Percentiles rank a stretch among this genome's conserved stretches.
These are phyloP conservation scores for Archips crataeganus DNA, from an alignment of 2,888 invertebrate species.

Conservation along the genomic window DNA sequence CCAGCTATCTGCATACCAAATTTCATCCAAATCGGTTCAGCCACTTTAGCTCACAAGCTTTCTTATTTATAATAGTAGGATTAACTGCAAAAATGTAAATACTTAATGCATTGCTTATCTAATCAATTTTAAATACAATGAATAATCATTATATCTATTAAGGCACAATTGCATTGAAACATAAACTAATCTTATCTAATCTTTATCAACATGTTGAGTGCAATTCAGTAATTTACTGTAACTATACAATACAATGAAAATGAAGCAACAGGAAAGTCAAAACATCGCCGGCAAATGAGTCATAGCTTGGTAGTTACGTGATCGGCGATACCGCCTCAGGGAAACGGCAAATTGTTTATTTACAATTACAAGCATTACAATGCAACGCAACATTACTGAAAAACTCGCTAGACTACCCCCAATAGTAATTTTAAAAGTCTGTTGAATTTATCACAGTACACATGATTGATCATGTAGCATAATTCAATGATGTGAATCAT, in stretches of 20 bases:
- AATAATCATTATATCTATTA: not conserved
- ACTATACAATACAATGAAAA: not conserved
- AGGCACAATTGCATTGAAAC: not conserved
- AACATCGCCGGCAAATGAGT: not conserved
- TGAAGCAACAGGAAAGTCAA: not conserved
- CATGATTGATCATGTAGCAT: too few species aligned
- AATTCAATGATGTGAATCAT: too few species aligned
- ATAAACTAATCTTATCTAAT: conserved; percentile 7
- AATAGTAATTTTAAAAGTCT: too few species aligned
- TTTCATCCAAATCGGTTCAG: too few species aligned
- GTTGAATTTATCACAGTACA: too few species aligned
- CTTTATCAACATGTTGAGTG: not conserved
- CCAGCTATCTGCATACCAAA: too few species aligned
- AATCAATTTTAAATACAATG: not conserved
- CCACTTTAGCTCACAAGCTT: too few species aligned
- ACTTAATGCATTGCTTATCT: too few species aligned
- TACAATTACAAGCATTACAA: not conserved
- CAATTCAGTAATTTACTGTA: not conserved
- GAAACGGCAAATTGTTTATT: not conserved
- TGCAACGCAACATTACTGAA: not conserved
- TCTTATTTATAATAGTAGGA: too few species aligned
- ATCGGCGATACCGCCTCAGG: not conserved
- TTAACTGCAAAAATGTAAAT: too few species aligned
- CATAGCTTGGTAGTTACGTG: not conserved
- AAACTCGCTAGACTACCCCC: too few species aligned